Evolutionary conservation across 2,797 vertebrate genomes (phyloP).

Genomic region (Amniataba percoides): DNA sequence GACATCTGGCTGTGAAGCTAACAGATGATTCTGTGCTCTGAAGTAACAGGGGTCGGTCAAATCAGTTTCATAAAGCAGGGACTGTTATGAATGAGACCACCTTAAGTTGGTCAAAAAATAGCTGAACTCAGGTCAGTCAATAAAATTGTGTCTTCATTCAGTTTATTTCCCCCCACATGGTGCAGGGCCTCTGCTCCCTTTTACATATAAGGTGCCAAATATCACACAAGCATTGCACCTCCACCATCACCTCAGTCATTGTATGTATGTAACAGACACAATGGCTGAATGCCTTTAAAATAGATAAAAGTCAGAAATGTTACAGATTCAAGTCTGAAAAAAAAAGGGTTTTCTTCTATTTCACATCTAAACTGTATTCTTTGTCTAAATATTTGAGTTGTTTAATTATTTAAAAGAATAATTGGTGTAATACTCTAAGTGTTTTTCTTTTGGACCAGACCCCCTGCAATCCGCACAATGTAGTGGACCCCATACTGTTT

Average conservation of each 20-base stretch:
- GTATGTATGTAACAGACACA: neutral
- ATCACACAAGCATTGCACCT: neutral
- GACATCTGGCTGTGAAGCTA: too few species aligned
- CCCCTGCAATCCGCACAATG: constrained; percentile 22
- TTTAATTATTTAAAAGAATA: constrained; percentile 31
- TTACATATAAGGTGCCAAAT: neutral
- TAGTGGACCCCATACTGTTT: constrained; percentile 56
- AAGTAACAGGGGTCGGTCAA: neutral
- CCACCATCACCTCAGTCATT: neutral
- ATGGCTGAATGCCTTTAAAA: neutral
- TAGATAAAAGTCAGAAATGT: neutral
- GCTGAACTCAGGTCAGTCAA: too few species aligned
- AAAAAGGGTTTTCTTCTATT: neutral
- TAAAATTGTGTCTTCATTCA: too few species aligned
- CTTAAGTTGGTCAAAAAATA: neutral
- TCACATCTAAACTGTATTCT: neutral
- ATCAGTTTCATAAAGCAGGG: neutral
- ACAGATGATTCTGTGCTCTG: too few species aligned
- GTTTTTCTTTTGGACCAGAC: constrained; percentile 49
- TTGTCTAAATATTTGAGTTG: neutral
- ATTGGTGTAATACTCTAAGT: constrained; percentile 15
- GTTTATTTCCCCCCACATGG: too few species aligned
- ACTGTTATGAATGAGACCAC: neutral
- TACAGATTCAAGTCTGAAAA: neutral
- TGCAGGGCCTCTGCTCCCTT: too few species aligned